These are phyloP conservation scores for Muraenolepis orangiensis DNA, from an alignment of 2,797 vertebrate species.

Conservation along the genomic window DNA sequence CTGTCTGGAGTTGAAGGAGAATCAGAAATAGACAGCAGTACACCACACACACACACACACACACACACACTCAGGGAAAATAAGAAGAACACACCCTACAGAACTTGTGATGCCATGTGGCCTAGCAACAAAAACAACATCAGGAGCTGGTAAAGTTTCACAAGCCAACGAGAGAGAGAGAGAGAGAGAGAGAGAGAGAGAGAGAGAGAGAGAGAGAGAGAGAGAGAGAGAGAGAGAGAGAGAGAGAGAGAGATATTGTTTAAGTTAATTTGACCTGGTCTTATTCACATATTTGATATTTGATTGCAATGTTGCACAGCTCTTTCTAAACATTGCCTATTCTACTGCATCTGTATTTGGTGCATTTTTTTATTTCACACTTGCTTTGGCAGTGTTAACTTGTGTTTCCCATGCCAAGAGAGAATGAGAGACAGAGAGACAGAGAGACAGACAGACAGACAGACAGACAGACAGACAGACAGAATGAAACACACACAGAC, in stretches of 20 bases:
- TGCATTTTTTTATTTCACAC: too few relatives aligned
- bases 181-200: slow-evolving; percentile 15
- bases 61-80: slow-evolving; percentile 25
- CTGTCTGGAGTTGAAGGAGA: background rate
- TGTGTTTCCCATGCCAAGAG: too few relatives aligned
- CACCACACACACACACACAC: background rate
- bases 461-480: too few relatives aligned
- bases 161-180: slow-evolving; percentile 19
- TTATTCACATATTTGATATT: too few relatives aligned
- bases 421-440: slow-evolving; percentile 19
- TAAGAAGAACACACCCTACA: slow-evolving; percentile 59
- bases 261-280: too few relatives aligned
- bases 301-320: too few relatives aligned
- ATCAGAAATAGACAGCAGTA: background rate
- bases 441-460: slow-evolving; percentile 23
- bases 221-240: slow-evolving; percentile 27
- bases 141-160: slow-evolving; percentile 42
- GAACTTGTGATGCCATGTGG: slow-evolving; percentile 45
- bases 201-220: slow-evolving; percentile 20
- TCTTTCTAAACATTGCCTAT: too few relatives aligned
- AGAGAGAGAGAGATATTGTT: background rate
- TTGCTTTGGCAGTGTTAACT: too few relatives aligned
- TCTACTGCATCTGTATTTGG: too few relatives aligned
- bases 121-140: slow-evolving; percentile 67
- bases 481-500: too few relatives aligned